Evolutionary conservation across 2,888 invertebrate species (phyloP).

Genomic region (Coelogynopora nodosa): DNA sequence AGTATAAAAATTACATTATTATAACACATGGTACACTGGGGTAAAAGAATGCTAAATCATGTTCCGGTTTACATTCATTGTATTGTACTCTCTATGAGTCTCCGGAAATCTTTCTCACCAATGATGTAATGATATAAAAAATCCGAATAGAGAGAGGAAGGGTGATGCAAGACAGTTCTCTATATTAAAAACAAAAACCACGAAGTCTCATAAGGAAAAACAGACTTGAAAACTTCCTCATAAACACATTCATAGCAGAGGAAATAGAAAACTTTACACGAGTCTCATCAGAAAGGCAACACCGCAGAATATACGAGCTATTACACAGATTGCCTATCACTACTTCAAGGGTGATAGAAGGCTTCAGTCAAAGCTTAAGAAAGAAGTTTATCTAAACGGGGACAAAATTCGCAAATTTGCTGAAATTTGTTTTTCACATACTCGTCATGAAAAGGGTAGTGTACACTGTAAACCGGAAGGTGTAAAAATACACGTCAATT

Average conservation of each 20-base stretch:
- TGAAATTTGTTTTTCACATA: neutral
- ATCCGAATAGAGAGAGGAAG: too few relatives aligned
- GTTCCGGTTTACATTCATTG: too few relatives aligned
- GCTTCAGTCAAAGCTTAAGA: neutral
- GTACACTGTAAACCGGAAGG: slow-evolving; percentile 10
- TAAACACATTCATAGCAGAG: neutral
- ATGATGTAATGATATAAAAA: neutral
- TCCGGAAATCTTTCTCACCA: too few relatives aligned
- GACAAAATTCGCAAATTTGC: neutral
- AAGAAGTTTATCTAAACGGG: neutral
- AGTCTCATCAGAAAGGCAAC: neutral
- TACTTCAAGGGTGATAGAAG: neutral
- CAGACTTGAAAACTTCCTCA: neutral
- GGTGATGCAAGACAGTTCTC: too few relatives aligned
- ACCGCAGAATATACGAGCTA: neutral
- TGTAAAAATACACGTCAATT: neutral
- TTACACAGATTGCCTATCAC: slow-evolving; percentile 24
- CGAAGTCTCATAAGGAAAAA: neutral
- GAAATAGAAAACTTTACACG: neutral
- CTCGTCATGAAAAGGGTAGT: neutral
- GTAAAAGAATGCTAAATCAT: too few relatives aligned
- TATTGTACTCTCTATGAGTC: too few relatives aligned
- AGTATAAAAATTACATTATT: too few relatives aligned
- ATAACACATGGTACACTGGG: too few relatives aligned
- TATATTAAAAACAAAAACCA: slow-evolving; percentile 17